These are phyloP conservation scores for Lithophane semibrunnea DNA, from an alignment of 2,888 invertebrate species.

Conservation along the genomic window DNA sequence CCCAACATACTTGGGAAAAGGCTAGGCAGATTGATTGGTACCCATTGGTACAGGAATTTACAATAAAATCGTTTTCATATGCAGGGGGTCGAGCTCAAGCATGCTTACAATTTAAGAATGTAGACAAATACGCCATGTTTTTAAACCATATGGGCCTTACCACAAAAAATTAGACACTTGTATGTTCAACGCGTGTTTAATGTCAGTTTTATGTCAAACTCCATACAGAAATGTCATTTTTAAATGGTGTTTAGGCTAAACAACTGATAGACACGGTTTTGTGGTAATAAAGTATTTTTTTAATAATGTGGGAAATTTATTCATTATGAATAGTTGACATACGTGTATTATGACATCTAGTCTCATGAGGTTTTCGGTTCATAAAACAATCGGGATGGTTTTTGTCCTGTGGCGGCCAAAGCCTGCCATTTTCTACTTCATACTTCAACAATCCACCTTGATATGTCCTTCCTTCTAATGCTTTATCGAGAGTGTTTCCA, in stretches of 20 bases:
- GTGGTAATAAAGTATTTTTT: neutral
- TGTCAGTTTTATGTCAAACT: too few species aligned
- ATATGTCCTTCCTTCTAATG: conserved; percentile 3
- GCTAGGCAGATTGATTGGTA: neutral
- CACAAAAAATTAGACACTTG: too few species aligned
- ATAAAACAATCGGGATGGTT: conserved; percentile 29
- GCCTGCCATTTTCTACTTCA: conserved; percentile 67
- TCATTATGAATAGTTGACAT: neutral
- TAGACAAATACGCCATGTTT: neutral
- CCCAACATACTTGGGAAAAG: too few species aligned
- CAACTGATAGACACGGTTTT: too few species aligned
- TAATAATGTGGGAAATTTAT: neutral
- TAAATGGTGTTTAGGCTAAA: too few species aligned
- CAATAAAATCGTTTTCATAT: neutral
- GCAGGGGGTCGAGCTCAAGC: neutral
- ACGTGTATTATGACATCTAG: conserved; percentile 42
- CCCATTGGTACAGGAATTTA: neutral
- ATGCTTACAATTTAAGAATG: neutral
- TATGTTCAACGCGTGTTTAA: too few species aligned
- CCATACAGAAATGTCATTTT: too few species aligned
- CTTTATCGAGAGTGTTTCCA: conserved; percentile 20
- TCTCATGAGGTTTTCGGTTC: conserved; percentile 32
- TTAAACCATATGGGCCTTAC: neutral
- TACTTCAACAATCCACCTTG: conserved; percentile 66
- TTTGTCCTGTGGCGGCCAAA: conserved; percentile 67